Percentiles rank a stretch among this genome's conserved stretches.
Evolutionary conservation across 2,888 invertebrate species (phyloP).

Genomic region (Coelopa pilipes): DNA sequence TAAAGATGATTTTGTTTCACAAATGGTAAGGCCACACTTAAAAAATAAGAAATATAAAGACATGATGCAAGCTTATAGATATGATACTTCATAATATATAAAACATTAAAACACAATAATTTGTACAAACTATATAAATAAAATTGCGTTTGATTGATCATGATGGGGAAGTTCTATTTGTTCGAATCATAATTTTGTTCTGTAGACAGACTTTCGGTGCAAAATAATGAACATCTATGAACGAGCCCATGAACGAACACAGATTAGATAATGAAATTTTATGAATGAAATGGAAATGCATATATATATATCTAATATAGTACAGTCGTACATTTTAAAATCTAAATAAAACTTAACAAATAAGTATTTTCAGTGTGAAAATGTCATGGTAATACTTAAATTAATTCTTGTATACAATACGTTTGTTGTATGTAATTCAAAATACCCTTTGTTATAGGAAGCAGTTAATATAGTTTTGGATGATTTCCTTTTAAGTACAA

Average conservation of each 20-base stretch:
- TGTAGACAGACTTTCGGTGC: neutral
- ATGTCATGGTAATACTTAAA: constrained; percentile 3
- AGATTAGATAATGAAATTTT: neutral
- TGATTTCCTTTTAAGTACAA: constrained; percentile 7
- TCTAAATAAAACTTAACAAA: neutral
- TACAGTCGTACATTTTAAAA: neutral
- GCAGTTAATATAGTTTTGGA: constrained; percentile 24
- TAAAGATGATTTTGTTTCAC: constrained; percentile 6
- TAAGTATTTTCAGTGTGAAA: too few relatives aligned
- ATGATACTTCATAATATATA: neutral
- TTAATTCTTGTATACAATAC: neutral
- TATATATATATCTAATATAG: neutral
- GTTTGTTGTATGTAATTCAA: neutral
- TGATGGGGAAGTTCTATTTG: neutral
- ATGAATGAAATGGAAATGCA: neutral
- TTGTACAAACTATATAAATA: constrained; percentile 8
- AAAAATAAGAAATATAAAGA: constrained; percentile 7
- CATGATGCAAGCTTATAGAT: constrained; percentile 1
- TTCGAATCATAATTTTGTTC: neutral
- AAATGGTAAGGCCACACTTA: constrained; percentile 32
- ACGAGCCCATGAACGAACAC: neutral
- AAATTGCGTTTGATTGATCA: neutral
- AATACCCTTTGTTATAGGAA: constrained; percentile 27
- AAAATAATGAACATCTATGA: neutral
- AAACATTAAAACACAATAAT: too few relatives aligned